A percentile compares a stretch with the other conserved stretches of the same genome.
phyloP scores from a whole-genome alignment of 2,113 vertebrate genomes.

The Antigone vipio region DNA sequence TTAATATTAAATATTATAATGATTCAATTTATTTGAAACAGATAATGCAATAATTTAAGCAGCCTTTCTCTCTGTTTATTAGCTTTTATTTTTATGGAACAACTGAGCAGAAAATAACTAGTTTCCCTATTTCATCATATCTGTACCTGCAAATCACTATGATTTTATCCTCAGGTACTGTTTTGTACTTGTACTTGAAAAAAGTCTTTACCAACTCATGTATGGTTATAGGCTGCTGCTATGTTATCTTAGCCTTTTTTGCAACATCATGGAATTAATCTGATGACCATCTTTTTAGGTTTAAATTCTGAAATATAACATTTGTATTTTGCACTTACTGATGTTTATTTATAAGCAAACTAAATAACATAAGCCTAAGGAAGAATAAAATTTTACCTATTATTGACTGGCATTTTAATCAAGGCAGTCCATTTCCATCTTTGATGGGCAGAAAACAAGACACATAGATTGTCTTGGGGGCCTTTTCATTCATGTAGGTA shows the following conservation, averaged over 20 bases:
- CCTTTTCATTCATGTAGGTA: background rate
- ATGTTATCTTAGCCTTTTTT: background rate
- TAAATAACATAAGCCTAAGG: conserved; percentile 23
- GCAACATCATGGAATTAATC: background rate
- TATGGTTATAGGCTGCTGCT: background rate
- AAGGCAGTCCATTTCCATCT: conserved; percentile 45
- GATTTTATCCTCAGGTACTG: background rate
- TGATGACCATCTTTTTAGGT: background rate
- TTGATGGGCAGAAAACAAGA: background rate
- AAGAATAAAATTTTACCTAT: conserved; percentile 60
- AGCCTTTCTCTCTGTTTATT: background rate
- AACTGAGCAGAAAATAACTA: background rate
- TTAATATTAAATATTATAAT: background rate
- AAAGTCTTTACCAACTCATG: background rate
- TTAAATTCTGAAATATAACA: conserved; percentile 18
- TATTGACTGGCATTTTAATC: conserved; percentile 55
- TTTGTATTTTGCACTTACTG: background rate
- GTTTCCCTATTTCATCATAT: background rate
- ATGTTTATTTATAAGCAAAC: conserved; percentile 31
- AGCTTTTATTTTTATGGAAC: background rate
- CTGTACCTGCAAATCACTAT: background rate
- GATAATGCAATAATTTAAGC: background rate
- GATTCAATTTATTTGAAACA: background rate
- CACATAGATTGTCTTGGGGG: background rate
- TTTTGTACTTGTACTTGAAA: background rate